Evolutionary conservation across 2,888 invertebrate genomes (phyloP).

Genomic region (Erannis defoliaria): DNA sequence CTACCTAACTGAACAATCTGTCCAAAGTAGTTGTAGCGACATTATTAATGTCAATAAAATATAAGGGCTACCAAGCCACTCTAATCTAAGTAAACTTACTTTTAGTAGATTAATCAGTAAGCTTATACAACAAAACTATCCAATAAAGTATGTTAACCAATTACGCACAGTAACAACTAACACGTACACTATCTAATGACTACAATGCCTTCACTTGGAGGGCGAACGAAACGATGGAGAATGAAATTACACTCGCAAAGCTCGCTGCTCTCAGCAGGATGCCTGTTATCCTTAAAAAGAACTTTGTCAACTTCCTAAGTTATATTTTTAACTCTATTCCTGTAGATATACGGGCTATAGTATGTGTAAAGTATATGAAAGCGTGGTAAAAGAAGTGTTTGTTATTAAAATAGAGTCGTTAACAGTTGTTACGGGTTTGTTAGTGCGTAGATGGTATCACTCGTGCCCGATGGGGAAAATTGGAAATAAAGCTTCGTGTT

Average conservation of each 20-base stretch:
- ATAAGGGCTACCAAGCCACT: too few species aligned
- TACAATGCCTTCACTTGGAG: slow-evolving; percentile 15
- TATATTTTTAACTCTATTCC: slow-evolving; percentile 11
- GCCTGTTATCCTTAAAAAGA: slow-evolving; percentile 28
- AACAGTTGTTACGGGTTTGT: slow-evolving; percentile 32
- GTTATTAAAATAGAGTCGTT: slow-evolving; percentile 36
- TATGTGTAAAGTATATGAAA: background rate
- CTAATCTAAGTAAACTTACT: too few species aligned
- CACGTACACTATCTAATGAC: slow-evolving; percentile 23
- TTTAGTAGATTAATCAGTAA: background rate
- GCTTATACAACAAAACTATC: background rate
- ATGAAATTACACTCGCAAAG: slow-evolving; percentile 22
- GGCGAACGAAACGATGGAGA: slow-evolving; percentile 8
- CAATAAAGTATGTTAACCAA: slow-evolving; percentile 18
- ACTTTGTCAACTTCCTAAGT: background rate
- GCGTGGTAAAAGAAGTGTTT: slow-evolving; percentile 24
- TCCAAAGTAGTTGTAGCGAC: too few species aligned
- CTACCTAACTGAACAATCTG: too few species aligned
- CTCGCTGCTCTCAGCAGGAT: slow-evolving; percentile 25
- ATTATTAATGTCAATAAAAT: too few species aligned
- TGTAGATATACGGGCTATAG: background rate
- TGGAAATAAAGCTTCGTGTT: slow-evolving; percentile 7
- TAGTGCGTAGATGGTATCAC: slow-evolving; percentile 25
- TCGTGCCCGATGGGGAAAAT: slow-evolving; percentile 17
- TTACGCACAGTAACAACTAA: slow-evolving; percentile 18